These are phyloP conservation scores for Lymantria monacha DNA, from an alignment of 2,888 invertebrate genomes.

Conservation along the genomic window DNA sequence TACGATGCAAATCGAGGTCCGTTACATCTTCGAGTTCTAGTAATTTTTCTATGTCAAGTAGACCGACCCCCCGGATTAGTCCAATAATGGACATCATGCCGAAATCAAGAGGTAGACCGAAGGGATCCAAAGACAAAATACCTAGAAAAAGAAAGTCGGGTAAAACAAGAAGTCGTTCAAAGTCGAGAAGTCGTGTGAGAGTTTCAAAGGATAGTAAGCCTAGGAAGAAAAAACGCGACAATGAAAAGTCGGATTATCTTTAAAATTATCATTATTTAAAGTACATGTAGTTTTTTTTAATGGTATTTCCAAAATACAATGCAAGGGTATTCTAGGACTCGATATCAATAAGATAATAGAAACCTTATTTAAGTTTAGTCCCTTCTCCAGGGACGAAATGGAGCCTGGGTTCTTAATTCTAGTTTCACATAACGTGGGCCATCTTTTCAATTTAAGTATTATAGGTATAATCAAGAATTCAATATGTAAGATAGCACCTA, in stretches of 20 bases:
- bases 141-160: conserved; percentile 7
- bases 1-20: not conserved
- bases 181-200: not conserved
- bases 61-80: not conserved
- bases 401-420: too few relatives aligned
- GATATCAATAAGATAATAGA: too few relatives aligned
- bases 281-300: too few relatives aligned
- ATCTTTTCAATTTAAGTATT: too few relatives aligned
- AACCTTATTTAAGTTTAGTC: too few relatives aligned
- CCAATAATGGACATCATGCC: not conserved
- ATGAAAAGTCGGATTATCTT: not conserved
- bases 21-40: not conserved
- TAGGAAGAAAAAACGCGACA: not conserved
- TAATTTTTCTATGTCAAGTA: not conserved
- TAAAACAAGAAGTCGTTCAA: conserved; percentile 1
- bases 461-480: too few relatives aligned
- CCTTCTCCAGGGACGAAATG: too few relatives aligned
- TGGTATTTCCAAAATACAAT: too few relatives aligned
- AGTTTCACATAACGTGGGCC: too few relatives aligned
- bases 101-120: conserved; percentile 3
- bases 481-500: too few relatives aligned
- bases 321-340: too few relatives aligned
- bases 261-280: not conserved
- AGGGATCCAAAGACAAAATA: conserved; percentile 7
- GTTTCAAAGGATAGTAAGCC: conserved; percentile 1